Evolutionary conservation across 1,140 invertebrate species (phyloP).

Genomic region (Phymorhynchus buccinoides): DNA sequence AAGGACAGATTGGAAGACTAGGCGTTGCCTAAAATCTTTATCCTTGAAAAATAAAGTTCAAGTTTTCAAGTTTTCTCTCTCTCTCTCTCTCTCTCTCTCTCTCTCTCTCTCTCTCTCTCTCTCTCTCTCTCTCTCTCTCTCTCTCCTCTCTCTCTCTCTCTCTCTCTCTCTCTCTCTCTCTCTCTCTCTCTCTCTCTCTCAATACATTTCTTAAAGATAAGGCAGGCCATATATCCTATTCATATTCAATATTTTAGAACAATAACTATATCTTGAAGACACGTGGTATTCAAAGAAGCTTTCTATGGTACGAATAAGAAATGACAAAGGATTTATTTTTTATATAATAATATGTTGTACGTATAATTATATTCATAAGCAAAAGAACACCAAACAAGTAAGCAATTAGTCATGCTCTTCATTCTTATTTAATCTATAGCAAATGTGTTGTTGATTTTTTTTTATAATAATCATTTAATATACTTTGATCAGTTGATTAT

Average conservation of each 20-base stretch:
- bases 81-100: not conserved
- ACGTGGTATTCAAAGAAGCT: too few species aligned
- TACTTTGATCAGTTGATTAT: too few species aligned
- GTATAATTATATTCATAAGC: not conserved
- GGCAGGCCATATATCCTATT: not conserved
- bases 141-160: slow-evolving; percentile 11
- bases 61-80: too few species aligned
- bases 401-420: not conserved
- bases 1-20: too few species aligned
- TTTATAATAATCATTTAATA: too few species aligned
- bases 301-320: too few species aligned
- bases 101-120: slow-evolving; percentile 24
- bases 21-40: too few species aligned
- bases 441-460: too few species aligned
- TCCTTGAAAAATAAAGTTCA: too few species aligned
- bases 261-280: too few species aligned
- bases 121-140: slow-evolving; percentile 27
- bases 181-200: not conserved
- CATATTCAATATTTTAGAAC: not conserved
- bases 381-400: not conserved
- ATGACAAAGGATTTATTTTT: slow-evolving; percentile 2
- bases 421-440: too few species aligned
- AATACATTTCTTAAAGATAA: not conserved
- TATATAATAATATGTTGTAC: not conserved
- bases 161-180: slow-evolving; percentile 4